These are phyloP conservation scores for Orchesella flavescens DNA, from an alignment of 2,888 invertebrate genomes.

Conservation along the genomic window DNA sequence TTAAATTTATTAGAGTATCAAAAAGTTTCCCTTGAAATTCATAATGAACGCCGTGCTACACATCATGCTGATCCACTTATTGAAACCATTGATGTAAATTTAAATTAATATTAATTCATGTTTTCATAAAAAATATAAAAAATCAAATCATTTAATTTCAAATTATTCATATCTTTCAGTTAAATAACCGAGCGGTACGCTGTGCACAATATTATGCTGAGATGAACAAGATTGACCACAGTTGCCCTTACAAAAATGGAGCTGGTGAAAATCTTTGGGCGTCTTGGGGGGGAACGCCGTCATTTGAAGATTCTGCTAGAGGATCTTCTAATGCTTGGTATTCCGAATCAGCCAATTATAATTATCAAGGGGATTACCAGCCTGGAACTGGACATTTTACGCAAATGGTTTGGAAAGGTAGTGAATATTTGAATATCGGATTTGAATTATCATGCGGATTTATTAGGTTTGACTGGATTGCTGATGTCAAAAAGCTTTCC, in stretches of 20 bases:
- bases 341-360: constrained; percentile 79
- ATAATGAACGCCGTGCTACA: neutral
- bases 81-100: neutral
- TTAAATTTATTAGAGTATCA: neutral
- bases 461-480: no score
- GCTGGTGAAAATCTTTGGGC: constrained; percentile 39
- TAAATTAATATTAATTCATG: neutral
- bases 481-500: no score
- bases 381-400: constrained; percentile 83
- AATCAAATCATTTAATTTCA: neutral
- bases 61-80: constrained; percentile 5
- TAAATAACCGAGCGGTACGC: constrained; percentile 18
- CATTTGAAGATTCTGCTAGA: constrained; percentile 1
- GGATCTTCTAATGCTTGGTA: constrained; percentile 79
- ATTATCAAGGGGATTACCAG: constrained; percentile 63
- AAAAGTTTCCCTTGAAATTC: neutral
- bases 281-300: neutral
- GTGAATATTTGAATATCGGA: no score
- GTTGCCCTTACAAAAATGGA: constrained; percentile 40
- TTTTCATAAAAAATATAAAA: neutral
- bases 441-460: no score
- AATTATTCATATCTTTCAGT: neutral
- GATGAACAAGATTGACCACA: constrained; percentile 27
- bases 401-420: constrained; percentile 87
- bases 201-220: constrained; percentile 44